Conservation (phyloP, 2,888 invertebrate species). For the Poecilus cupreus region DNA sequence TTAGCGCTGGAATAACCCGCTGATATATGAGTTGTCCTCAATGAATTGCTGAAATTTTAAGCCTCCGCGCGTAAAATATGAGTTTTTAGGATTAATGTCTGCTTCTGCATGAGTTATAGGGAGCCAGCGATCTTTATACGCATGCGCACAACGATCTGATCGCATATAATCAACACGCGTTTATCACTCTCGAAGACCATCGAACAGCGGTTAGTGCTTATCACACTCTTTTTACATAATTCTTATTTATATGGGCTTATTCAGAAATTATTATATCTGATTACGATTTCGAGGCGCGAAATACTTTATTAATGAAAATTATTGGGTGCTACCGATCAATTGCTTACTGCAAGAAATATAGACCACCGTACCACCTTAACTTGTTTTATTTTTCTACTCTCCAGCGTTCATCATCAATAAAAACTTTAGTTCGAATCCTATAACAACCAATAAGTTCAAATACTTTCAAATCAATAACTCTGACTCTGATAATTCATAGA, state of each 20-base stretch:
- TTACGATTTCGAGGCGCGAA: background rate
- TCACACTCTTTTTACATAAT: constrained; percentile 7
- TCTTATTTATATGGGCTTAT: background rate
- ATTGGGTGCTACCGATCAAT: background rate
- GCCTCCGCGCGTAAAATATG: constrained; percentile 67
- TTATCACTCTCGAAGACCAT: constrained; percentile 24
- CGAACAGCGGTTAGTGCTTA: background rate
- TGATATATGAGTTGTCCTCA: constrained; percentile 47
- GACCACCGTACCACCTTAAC: too few relatives aligned
- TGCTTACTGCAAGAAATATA: background rate
- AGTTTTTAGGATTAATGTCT: constrained; percentile 68
- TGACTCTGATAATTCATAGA: too few relatives aligned
- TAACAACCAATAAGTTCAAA: too few relatives aligned
- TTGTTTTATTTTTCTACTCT: too few relatives aligned
- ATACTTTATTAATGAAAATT: background rate
- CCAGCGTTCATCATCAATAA: too few relatives aligned
- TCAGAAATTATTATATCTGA: background rate
- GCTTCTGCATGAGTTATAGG: constrained; percentile 28
- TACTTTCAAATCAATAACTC: too few relatives aligned
- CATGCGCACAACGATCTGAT: constrained; percentile 34
- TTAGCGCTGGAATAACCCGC: constrained; percentile 44
- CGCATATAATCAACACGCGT: constrained; percentile 47
- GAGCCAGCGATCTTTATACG: constrained; percentile 40
- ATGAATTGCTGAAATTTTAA: constrained; percentile 68
- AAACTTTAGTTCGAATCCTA: too few relatives aligned